Conservation (phyloP, 1,140 invertebrate genomes). For the Forficula auricularia region DNA sequence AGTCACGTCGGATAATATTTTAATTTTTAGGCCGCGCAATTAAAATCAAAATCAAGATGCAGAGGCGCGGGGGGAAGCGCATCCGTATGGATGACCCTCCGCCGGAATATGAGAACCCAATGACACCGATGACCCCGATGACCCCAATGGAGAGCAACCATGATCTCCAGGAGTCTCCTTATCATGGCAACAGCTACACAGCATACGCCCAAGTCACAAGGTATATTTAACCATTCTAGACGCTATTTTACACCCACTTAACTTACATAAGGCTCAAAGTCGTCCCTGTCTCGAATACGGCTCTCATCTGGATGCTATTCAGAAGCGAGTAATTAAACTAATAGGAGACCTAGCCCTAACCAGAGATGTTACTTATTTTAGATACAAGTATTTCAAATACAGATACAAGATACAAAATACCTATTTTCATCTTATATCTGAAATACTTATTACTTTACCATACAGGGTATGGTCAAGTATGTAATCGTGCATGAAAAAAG, state of each 20-base stretch:
- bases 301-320: background rate
- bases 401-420: too few relatives aligned
- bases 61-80: conserved; percentile 64
- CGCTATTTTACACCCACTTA: background rate
- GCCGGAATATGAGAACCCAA: conserved; percentile 63
- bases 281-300: background rate
- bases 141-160: conserved; percentile 28
- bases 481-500: too few relatives aligned
- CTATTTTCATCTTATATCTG: too few relatives aligned
- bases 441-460: too few relatives aligned
- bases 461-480: too few relatives aligned
- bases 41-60: conserved; percentile 33
- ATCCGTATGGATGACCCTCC: conserved; percentile 83
- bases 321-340: background rate
- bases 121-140: conserved; percentile 46
- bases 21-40: too few relatives aligned
- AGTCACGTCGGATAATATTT: too few relatives aligned
- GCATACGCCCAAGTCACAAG: conserved; percentile 22
- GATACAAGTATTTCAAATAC: too few relatives aligned
- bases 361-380: too few relatives aligned
- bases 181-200: conserved; percentile 26
- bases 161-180: conserved; percentile 28
- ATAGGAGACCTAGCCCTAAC: background rate
- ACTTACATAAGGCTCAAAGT: conserved; percentile 2
- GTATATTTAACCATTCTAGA: conserved; percentile 18